Evolutionary conservation across 2,888 invertebrate genomes (phyloP).

Genomic region (Silvanus unidentatus): DNA sequence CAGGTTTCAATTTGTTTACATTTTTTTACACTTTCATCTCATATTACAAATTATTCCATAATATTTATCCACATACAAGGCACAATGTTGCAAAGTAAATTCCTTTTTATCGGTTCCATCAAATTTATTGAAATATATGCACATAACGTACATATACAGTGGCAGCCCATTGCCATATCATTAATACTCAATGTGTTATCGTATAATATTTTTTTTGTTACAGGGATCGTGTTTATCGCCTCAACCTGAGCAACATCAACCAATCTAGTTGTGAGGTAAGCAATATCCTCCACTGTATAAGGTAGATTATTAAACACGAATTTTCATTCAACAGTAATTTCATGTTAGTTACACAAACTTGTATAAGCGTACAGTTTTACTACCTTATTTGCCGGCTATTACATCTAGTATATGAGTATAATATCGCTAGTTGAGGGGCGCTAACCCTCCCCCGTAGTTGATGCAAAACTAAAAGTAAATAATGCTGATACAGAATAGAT

Average conservation of each 20-base stretch:
- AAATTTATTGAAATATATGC: too few species aligned
- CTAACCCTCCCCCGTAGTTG: too few species aligned
- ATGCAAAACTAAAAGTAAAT: slow-evolving; percentile 4
- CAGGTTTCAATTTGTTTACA: too few species aligned
- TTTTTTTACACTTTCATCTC: too few species aligned
- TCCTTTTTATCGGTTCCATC: too few species aligned
- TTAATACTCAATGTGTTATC: neutral
- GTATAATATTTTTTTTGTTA: slow-evolving; percentile 44
- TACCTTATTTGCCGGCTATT: slow-evolving; percentile 21
- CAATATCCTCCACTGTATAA: slow-evolving; percentile 19
- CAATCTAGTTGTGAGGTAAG: slow-evolving; percentile 78
- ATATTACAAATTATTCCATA: too few species aligned
- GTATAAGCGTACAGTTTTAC: slow-evolving; percentile 12
- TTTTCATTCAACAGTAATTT: slow-evolving; percentile 4
- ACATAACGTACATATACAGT: too few species aligned
- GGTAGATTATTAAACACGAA: slow-evolving; percentile 5
- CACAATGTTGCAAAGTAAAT: too few species aligned
- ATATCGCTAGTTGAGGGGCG: slow-evolving; percentile 5
- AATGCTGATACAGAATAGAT: slow-evolving; percentile 18
- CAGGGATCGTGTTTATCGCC: slow-evolving; percentile 78
- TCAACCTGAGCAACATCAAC: slow-evolving; percentile 82
- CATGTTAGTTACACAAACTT: slow-evolving; percentile 2
- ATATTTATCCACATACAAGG: too few species aligned
- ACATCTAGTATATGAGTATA: slow-evolving; percentile 18
- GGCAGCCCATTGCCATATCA: too few species aligned